phyloP scores from a whole-genome alignment of 1,140 invertebrate genomes.

The Zelostemma sp. region DNA sequence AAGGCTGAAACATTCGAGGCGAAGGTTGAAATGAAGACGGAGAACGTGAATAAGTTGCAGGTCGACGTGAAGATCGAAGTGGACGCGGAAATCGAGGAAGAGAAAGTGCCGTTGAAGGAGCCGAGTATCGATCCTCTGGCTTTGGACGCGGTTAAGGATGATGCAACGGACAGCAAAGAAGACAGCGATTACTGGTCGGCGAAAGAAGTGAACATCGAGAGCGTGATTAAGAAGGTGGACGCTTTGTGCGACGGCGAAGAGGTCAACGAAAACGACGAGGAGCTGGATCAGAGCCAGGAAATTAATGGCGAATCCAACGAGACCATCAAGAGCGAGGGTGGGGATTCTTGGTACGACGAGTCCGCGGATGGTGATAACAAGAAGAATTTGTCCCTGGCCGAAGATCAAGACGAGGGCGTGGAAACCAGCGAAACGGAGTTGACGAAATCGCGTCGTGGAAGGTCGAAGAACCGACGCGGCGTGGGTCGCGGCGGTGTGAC shows the following conservation, averaged over 20 bases:
- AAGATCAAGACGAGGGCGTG: slow-evolving; percentile 63
- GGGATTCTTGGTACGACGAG: slow-evolving; percentile 56
- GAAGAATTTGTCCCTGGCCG: slow-evolving; percentile 47
- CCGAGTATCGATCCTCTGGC: slow-evolving; percentile 50
- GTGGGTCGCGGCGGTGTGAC: slow-evolving; percentile 72
- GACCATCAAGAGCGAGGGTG: slow-evolving; percentile 49
- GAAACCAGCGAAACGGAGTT: slow-evolving; percentile 62
- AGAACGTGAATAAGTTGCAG: slow-evolving; percentile 4
- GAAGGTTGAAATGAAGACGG: slow-evolving; percentile 4
- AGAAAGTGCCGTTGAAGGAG: slow-evolving; percentile 31
- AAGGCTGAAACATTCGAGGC: slow-evolving; percentile 9
- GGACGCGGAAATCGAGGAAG: slow-evolving; percentile 17
- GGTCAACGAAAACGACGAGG: slow-evolving; percentile 56
- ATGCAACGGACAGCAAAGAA: slow-evolving; percentile 73
- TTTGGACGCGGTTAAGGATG: slow-evolving; percentile 61
- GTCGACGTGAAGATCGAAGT: slow-evolving; percentile 2
- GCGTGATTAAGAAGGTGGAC: slow-evolving; percentile 83
- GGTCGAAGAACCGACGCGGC: slow-evolving; percentile 62
- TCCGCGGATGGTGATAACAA: slow-evolving; percentile 62
- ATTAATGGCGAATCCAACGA: slow-evolving; percentile 43
- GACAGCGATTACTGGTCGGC: slow-evolving; percentile 83
- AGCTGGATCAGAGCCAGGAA: slow-evolving; percentile 51
- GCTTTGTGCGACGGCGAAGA: slow-evolving; percentile 71
- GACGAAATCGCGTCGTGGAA: slow-evolving; percentile 57
- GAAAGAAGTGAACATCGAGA: slow-evolving; percentile 83